Base-by-base conservation (phyloP, 2,797 vertebrate genomes). In the Petrocephalus schoutedeni region DNA sequence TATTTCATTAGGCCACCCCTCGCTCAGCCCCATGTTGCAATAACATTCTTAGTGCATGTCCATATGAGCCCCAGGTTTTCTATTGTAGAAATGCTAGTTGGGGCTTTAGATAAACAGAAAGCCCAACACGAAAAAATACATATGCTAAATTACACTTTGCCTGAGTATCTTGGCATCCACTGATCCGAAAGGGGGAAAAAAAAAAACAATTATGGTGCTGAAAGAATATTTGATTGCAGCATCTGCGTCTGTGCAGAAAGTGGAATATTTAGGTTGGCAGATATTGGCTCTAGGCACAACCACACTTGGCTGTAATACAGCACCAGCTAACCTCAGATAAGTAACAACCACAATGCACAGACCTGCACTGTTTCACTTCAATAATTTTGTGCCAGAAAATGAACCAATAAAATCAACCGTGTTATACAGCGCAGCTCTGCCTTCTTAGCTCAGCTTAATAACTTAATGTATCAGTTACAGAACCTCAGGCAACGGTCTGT, bases 211-310 rank as follows among this genome's bases (percentile, higher is more conserved):
- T 51, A 85, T 85, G 56, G 57, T 54, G 87, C 80, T 53, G 80
- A 88, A 85, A 88, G 56, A 88, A 67, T 23, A 54, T 88, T 83
- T 64, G 87, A 67, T 28, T 59, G 59, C 57, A 64, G 59, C 58
- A 88, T 61, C 80, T 88, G 80, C 41, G 58, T 53, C 57, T 16
- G 45, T 19, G 80, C 54, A 21, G 58, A 36, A 16, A 54, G 87
- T 23, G 49, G 58, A 83, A 83, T 88, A 83, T 88, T 88, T 88
- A 58, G 28, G 3, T 88, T 88, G 80, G 87, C 80, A 64, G 57
- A 45, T 23, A 9, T n/a, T 2, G 9, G 58, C 28, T n/a, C 16
- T 41, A 23, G 51, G 41, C n/a, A 6, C 12, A 41, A 61, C 77
- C 77, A 59, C 32, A 58, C 54, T 51, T 84, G 77, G 80, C 80